Percentiles rank a stretch among this genome's conserved stretches.
phyloP scores from a whole-genome alignment of 2,113 vertebrate genomes.

The Planiliza haematocheilus region DNA sequence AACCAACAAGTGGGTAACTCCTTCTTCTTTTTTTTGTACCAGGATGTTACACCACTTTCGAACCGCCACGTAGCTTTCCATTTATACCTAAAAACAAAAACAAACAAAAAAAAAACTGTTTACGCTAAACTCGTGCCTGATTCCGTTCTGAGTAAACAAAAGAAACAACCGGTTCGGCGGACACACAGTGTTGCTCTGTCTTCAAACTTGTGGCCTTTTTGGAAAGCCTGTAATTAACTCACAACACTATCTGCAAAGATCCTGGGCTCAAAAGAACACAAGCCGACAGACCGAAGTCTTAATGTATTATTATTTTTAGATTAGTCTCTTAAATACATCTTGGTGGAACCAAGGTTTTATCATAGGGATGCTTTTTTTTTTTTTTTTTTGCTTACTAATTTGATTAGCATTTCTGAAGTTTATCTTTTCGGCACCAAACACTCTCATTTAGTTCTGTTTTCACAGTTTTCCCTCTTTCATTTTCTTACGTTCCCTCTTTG shows the following conservation, averaged over 20 bases:
- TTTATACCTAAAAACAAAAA: conserved; percentile 49
- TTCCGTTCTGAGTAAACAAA: conserved; percentile 75
- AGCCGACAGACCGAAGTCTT: conserved; percentile 55
- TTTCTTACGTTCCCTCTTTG: conserved; percentile 1
- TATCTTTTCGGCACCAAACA: conserved; percentile 26
- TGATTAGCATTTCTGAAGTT: conserved; percentile 25
- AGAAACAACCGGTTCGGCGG: conserved; percentile 48
- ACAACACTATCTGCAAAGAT: conserved; percentile 68
- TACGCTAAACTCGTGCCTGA: conserved; percentile 87
- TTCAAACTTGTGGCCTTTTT: conserved; percentile 78
- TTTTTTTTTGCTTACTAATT: conserved; percentile 33
- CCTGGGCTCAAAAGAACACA: conserved; percentile 40
- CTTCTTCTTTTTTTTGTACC: conserved; percentile 12
- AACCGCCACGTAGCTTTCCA: conserved; percentile 58
- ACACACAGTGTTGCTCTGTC: conserved; percentile 58
- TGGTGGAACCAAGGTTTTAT: conserved; percentile 46
- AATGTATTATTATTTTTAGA: conserved; percentile 39
- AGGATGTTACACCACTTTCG: conserved; percentile 30
- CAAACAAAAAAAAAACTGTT: conserved; percentile 63
- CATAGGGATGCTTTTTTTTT: conserved; percentile 19
- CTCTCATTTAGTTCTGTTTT: conserved; percentile 27
- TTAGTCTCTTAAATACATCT: conserved; percentile 38
- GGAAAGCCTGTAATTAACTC: conserved; percentile 64
- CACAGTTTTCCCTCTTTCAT: neutral
- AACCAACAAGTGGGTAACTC: conserved; percentile 17